Base-by-base conservation (phyloP, 2,888 invertebrate genomes). In the Bembecia ichneumoniformis region DNA sequence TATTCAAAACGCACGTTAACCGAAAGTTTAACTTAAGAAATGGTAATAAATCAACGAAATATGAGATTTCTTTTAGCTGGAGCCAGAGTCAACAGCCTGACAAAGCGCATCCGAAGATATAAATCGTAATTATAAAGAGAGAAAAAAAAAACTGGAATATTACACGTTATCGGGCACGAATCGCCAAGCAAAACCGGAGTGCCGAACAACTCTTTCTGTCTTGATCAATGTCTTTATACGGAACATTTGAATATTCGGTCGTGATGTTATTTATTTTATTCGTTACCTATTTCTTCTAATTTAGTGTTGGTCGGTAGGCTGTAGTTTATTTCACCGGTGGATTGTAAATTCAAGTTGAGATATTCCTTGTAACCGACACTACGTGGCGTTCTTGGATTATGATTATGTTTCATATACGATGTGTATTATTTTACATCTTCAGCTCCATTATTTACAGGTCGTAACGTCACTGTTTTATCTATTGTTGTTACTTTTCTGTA, bases 151-250 rank as follows among this genome's bases (percentile, higher is more conserved):
- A 58, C 54, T 55, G 48, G 57, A 56, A 58, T 60, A 61, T 57
- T 60, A 61, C 55, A 53, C 55, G 59, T 65, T 64, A 71, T 67
- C 68, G 54, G 54, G 52, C 52, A 61, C 59, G 59, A 59, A 68
- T 68, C 66, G 62, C 59, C 59, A 59, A 58, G 58, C 57, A 58
- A 61, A 62, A 60, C 60, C 58, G 56, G 57, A 60, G 59, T 63
- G 63, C 68, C 64, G 57, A 60, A 56, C 62, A 63, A 68, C 64
- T 58, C 57, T 67, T 67, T 66, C 52, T 57, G 55, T 55, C 59
- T 61, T 72, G 69, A 75, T 73, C 70, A 69, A 74, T 70, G 71
- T 74, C 70, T 74, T 69, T 63, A 75, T 72, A 69, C 69, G 60
- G 60, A 62, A 57, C 56, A 64, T 68, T 62, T 66, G 64, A 71